Percentiles rank a stretch among this genome's conserved stretches.
phyloP scores from a whole-genome alignment of 2,888 invertebrate genomes.

The Himalopsyche tibetana region DNA sequence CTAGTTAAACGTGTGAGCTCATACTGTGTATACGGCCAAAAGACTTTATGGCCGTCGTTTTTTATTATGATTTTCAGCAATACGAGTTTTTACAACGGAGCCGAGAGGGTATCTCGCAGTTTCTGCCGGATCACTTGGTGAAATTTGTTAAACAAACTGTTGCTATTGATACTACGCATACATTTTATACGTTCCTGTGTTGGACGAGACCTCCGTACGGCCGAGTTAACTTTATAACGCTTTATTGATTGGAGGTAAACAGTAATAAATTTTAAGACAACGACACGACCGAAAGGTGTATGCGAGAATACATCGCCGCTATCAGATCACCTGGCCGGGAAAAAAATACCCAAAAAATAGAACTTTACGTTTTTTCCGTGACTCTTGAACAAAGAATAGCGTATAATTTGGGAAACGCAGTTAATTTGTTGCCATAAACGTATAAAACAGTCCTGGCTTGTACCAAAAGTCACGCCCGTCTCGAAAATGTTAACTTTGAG shows the following conservation, averaged over 20 bases:
- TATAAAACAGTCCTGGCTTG: not conserved
- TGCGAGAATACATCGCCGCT: slow-evolving; percentile 33
- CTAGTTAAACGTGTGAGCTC: not conserved
- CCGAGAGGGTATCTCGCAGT: not conserved
- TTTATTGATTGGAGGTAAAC: slow-evolving; percentile 61
- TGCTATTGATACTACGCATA: not conserved
- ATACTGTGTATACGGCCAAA: slow-evolving; percentile 18
- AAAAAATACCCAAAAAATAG: slow-evolving; percentile 36
- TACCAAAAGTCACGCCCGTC: not conserved
- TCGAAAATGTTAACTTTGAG: slow-evolving; percentile 28
- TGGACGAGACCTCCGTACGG: slow-evolving; percentile 22
- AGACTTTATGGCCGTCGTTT: slow-evolving; percentile 1
- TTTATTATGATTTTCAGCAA: slow-evolving; percentile 26
- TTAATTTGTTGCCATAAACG: not conserved
- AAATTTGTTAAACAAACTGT: slow-evolving; percentile 30
- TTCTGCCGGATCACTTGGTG: not conserved
- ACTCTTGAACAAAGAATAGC: slow-evolving; percentile 33
- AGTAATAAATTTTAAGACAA: slow-evolving; percentile 60
- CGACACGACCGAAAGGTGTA: slow-evolving; percentile 53
- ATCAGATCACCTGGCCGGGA: slow-evolving; percentile 52
- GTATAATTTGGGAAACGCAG: slow-evolving; percentile 22
- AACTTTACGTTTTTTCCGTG: slow-evolving; percentile 38
- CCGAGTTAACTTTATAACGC: slow-evolving; percentile 50
- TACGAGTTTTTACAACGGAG: not conserved
- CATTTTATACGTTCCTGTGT: slow-evolving; percentile 44